phyloP scores from a whole-genome alignment of 2,113 vertebrate species.

The Phylloscopus whistleri region DNA sequence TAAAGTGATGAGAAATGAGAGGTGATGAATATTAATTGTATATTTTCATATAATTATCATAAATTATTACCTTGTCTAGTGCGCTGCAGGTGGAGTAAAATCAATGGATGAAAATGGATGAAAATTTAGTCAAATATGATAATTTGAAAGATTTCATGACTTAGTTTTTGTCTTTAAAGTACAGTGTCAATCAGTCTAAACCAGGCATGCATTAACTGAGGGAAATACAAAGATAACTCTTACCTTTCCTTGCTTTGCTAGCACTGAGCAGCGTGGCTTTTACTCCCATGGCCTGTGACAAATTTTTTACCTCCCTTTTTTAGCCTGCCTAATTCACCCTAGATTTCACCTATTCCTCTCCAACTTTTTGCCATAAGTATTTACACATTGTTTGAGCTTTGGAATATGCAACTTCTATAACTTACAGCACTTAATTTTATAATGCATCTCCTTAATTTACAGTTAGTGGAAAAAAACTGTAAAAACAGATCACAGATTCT shows the following conservation, averaged over 20 bases:
- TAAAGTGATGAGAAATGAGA: constrained; percentile 86
- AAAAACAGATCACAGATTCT: not conserved
- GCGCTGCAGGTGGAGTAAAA: constrained; percentile 75
- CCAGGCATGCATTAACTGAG: not conserved
- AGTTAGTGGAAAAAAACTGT: not conserved
- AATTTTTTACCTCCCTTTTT: not conserved
- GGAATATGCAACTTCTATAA: not conserved
- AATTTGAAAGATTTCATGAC: constrained; percentile 70
- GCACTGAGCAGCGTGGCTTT: not conserved
- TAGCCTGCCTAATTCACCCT: not conserved
- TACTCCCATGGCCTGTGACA: not conserved
- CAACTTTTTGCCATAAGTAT: not conserved
- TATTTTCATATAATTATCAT: constrained; percentile 89
- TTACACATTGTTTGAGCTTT: not conserved
- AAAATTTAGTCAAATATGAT: constrained; percentile 73
- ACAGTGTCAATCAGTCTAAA: constrained; percentile 42
- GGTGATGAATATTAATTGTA: constrained; percentile 87
- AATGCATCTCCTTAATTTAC: not conserved
- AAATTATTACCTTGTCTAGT: constrained; percentile 85
- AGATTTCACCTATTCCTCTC: not conserved
- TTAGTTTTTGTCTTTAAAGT: constrained; percentile 52
- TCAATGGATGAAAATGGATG: constrained; percentile 61
- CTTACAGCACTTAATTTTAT: not conserved
- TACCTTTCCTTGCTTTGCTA: not conserved
- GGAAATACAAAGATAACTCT: not conserved